Evolutionary conservation across 2,888 invertebrate genomes (phyloP), one percentile per base, ranked within the genome.

Genomic region (Crocallis elinguaria): DNA sequence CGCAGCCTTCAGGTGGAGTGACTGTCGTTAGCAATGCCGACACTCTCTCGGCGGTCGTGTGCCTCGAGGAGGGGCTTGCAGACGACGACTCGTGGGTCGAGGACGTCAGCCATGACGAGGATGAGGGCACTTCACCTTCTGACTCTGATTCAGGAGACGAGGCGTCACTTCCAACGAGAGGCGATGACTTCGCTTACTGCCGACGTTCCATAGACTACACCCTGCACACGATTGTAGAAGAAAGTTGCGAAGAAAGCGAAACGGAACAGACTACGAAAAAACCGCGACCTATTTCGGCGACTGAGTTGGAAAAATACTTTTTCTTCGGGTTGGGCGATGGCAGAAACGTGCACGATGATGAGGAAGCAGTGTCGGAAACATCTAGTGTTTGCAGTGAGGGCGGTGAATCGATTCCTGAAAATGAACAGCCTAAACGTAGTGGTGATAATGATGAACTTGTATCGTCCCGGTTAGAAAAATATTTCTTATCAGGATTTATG

Each of bases 51-150:
- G 94, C 94, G 42, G 94, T 94, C 46, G 94, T 95, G 58, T 95
- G 95, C 71, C 93, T 96, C 62, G 97, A 97, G 84, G 97, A 97
- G 87, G 97, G 96, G 61, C 89, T 97, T 51, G 97, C 97, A 42
- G 97, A 97, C 77, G 97, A 97, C 84, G 97, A 97, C 80, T 97
- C 97, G 57, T 97, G 97, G 97, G 97, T 97, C 60, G 97, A 97
- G 84, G 97, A 97, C 81, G 93, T 96, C 60, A 96, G 96, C 70
- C 95, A 95, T 79, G 95, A 95, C 73, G 95, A 95, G 60, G 95
- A 95, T 67, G 95, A 95, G 64, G 93, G 88, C 60, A 93, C 93
- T n/a, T 93, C 94, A 29, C 93, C 93, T 56, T 95, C 93, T 51
- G 94, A 94, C 64, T 92, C 94, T 9, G 94, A 95, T 63, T 94